Conservation (phyloP, 2,113 vertebrate species). For the Calyptommatus sinebrachiatus region DNA sequence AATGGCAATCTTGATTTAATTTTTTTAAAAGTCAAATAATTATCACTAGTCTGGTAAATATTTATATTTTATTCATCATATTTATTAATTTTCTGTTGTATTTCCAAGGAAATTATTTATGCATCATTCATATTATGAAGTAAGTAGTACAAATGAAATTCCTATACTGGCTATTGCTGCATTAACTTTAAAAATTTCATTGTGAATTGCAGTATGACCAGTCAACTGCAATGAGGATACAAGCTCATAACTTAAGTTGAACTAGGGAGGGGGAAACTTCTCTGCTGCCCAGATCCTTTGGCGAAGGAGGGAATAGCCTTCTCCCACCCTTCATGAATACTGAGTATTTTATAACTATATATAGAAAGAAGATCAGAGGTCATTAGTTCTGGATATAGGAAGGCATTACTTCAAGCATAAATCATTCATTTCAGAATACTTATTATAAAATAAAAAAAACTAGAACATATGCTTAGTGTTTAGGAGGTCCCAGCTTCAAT, state of each 20-base stretch:
- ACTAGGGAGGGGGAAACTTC: not conserved
- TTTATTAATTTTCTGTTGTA: not conserved
- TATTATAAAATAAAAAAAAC: not conserved
- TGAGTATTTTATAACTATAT: not conserved
- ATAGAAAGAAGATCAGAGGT: not conserved
- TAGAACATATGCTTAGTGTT: too few species aligned
- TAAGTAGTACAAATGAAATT: not conserved
- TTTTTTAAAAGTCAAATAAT: too few species aligned
- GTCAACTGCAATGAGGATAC: not conserved
- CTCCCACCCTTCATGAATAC: not conserved
- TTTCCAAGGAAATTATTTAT: not conserved
- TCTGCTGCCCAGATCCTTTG: too few species aligned
- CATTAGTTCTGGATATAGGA: not conserved
- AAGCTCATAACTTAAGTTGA: not conserved
- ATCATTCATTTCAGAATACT: not conserved
- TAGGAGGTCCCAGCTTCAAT: too few species aligned
- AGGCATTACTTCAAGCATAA: not conserved
- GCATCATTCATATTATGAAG: not conserved
- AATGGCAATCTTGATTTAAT: too few species aligned
- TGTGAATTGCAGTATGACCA: not conserved
- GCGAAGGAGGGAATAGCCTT: too few species aligned
- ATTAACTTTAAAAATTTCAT: not conserved
- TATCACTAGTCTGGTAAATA: too few species aligned
- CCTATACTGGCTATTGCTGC: not conserved
- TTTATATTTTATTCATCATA: too few species aligned